These are phyloP conservation scores for Tor tambroides DNA, from an alignment of 2,113 vertebrate genomes.

Conservation along the genomic window DNA sequence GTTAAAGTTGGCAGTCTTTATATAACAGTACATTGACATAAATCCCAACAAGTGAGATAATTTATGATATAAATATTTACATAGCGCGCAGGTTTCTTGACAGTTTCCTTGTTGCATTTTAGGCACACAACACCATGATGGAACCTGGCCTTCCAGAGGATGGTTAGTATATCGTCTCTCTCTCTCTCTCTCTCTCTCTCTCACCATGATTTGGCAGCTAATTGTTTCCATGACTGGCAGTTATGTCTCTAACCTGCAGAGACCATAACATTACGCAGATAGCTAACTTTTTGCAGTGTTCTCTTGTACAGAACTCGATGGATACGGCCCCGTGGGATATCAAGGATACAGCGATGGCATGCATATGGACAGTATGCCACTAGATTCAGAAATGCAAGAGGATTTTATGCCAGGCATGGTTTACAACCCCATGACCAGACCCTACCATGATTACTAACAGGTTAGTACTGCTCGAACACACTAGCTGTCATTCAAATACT, in stretches of 20 bases:
- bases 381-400: constrained; percentile 54
- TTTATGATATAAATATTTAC: background rate
- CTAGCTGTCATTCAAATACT: background rate
- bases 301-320: constrained; percentile 68
- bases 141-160: constrained; percentile 61
- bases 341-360: constrained; percentile 31
- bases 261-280: constrained; percentile 36
- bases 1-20: background rate
- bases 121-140: constrained; percentile 72
- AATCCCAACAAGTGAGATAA: background rate
- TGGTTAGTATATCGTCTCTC: constrained; percentile 66
- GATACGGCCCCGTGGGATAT: constrained; percentile 50
- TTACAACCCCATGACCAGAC: constrained; percentile 55
- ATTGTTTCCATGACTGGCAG: background rate
- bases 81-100: background rate
- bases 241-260: background rate
- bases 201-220: background rate
- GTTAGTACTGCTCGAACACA: constrained; percentile 50
- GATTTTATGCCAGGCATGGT: constrained; percentile 49
- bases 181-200: background rate
- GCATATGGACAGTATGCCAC: constrained; percentile 58
- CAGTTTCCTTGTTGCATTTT: constrained; percentile 27
- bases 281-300: constrained; percentile 48
- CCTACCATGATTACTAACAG: constrained; percentile 64
- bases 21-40: background rate